phyloP scores from a whole-genome alignment of 2,113 vertebrate genomes.

The Pantherophis guttatus region DNA sequence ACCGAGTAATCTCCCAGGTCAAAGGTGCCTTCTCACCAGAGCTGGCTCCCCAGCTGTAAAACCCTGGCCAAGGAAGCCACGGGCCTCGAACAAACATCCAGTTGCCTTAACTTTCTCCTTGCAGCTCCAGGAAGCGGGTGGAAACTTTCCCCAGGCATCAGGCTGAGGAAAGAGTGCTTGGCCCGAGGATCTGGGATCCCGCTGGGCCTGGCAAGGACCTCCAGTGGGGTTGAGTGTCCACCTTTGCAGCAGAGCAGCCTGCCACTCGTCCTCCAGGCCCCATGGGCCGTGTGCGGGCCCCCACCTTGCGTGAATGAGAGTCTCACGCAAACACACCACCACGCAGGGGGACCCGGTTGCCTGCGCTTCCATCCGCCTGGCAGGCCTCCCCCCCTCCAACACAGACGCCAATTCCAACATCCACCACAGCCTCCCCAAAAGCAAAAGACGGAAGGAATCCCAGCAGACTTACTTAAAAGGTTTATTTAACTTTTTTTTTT shows the following conservation, averaged over 20 bases:
- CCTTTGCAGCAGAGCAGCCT: not conserved
- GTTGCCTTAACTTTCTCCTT: too few species aligned
- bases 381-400: too few species aligned
- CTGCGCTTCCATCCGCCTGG: too few species aligned
- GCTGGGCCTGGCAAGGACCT: not conserved
- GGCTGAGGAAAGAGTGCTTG: not conserved
- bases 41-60: not conserved
- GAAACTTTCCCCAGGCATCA: not conserved
- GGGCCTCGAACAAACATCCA: not conserved
- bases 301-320: not conserved
- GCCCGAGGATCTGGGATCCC: not conserved
- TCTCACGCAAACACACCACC: too few species aligned
- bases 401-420: not conserved
- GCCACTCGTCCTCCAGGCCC: rapidly evolving
- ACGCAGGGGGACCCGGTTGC: not conserved
- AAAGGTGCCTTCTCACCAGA: not conserved
- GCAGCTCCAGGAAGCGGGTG: not conserved
- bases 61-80: not conserved
- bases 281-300: not conserved
- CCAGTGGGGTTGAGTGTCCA: rapidly evolving
- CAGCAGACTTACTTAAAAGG: constrained; percentile 60
- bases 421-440: too few species aligned
- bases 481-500: constrained; percentile 68
- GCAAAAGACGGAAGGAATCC: not conserved
- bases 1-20: not conserved